These are phyloP conservation scores for Scaeva pyrastri DNA, from an alignment of 2,888 invertebrate species.

Conservation along the genomic window DNA sequence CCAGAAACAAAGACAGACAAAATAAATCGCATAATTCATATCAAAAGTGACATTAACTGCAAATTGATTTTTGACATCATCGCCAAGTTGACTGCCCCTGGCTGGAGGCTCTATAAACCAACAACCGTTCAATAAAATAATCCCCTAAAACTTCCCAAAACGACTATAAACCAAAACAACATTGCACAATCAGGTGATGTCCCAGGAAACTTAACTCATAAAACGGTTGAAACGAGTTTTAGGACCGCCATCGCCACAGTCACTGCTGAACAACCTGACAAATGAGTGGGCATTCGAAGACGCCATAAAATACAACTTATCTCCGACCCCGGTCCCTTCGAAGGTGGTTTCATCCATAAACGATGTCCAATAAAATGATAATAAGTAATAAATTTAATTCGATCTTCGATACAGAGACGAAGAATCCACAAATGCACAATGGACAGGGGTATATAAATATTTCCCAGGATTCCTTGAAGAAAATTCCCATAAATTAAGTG, in stretches of 20 bases:
- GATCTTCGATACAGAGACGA: constrained; percentile 51
- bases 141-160: constrained; percentile 45
- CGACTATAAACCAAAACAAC: constrained; percentile 60
- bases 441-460: constrained; percentile 16
- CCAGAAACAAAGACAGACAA: constrained; percentile 12
- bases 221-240: constrained; percentile 66
- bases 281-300: constrained; percentile 59
- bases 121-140: constrained; percentile 68
- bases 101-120: no score
- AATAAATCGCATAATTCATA: constrained; percentile 54
- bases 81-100: no score
- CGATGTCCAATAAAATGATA: constrained; percentile 70
- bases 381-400: constrained; percentile 72
- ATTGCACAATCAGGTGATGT: constrained; percentile 73
- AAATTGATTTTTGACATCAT: constrained; percentile 71
- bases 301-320: constrained; percentile 47
- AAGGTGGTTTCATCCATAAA: constrained; percentile 41
- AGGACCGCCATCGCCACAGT: not conserved
- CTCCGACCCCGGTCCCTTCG: not conserved
- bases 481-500: constrained; percentile 34
- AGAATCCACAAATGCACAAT: constrained; percentile 20
- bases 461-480: constrained; percentile 11
- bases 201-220: constrained; percentile 62
- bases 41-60: constrained; percentile 70
- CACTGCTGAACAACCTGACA: constrained; percentile 40